Base-by-base conservation (phyloP, 1,140 invertebrate species). In the Trichoplusia ni region DNA sequence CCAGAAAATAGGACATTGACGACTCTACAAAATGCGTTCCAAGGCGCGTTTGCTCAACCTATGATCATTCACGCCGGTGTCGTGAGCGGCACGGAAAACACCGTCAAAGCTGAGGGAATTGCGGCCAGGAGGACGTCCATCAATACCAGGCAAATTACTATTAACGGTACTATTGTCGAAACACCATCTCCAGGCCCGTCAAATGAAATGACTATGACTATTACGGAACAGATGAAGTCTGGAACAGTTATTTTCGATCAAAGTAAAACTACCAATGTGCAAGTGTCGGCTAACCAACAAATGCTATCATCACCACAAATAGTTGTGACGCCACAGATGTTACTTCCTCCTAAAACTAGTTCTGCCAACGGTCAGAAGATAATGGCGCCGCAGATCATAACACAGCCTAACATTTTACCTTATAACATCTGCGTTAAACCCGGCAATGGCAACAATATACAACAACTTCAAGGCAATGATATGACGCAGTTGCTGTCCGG, bases 381-480 rank as follows among this genome's bases (percentile, higher is more conserved):
- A 9, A 83, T 89, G 77, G 61, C 83, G 0, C 83, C 85, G 0
- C 89, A 90, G 72, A 82, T 90, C 46, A 87, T 90, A 33, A 84
- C 86, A n/a, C 86, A 89, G 74, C 83, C 83, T n/a, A 82, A 82
- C 21, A 62, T 89, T 35, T 58, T 91, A 13, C 90, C 89, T 0
- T 91, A 91, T 58, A 91, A 90, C 63, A 91, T 91, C 54, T 91
- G 90, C 59, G 87, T 91, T 0, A 91, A 91, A 72, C 82, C 88
- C 58, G 86, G 84, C 46, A 84, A 79, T 64, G 84, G 84, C 27
- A 77, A 73, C 64, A 90, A 88, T 64, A 73, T 91, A 49, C 90
- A 91, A 56, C 84, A 89, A 64, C 84, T 91, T 14, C 90, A 90
- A 71, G 69, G 82, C 8, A 79, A 83, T 65, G 86, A 89, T 49